Conservation (phyloP, 2,797 vertebrate genomes). For the Antennarius maculatus region DNA sequence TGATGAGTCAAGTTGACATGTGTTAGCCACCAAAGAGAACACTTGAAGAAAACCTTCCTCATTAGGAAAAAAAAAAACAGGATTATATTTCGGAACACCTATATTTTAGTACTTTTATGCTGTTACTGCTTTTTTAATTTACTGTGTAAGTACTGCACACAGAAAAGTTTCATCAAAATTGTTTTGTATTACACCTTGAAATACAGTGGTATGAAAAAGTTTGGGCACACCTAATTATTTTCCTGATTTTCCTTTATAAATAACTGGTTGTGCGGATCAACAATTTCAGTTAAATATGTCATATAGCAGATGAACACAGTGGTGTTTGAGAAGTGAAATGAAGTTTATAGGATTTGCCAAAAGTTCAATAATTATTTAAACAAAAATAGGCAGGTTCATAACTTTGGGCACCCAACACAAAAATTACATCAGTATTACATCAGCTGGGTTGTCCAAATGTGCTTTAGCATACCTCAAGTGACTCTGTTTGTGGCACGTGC, state of each 20-base stretch:
- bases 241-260: too few species aligned
- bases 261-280: too few species aligned
- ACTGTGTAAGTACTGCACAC: slow-evolving; percentile 39
- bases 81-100: slow-evolving; percentile 30
- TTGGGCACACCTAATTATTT: too few species aligned
- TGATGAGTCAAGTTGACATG: slow-evolving; percentile 23
- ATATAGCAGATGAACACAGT: too few species aligned
- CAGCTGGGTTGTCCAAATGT: too few species aligned
- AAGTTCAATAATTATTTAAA: too few species aligned
- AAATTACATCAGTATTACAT: too few species aligned
- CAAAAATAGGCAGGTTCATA: not conserved
- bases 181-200: slow-evolving; percentile 37
- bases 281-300: too few species aligned
- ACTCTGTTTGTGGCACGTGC: too few species aligned
- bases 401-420: not conserved
- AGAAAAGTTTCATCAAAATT: slow-evolving; percentile 32
- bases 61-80: slow-evolving; percentile 28
- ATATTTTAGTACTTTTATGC: slow-evolving; percentile 23
- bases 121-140: slow-evolving; percentile 15
- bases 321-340: too few species aligned
- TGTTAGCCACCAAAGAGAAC: slow-evolving; percentile 65
- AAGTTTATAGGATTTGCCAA: too few species aligned
- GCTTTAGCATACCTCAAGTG: too few species aligned
- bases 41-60: slow-evolving; percentile 42
- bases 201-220: slow-evolving; percentile 30